Evolutionary conservation across 2,113 vertebrate species (phyloP).

Genomic region (Phasianus colchicus): DNA sequence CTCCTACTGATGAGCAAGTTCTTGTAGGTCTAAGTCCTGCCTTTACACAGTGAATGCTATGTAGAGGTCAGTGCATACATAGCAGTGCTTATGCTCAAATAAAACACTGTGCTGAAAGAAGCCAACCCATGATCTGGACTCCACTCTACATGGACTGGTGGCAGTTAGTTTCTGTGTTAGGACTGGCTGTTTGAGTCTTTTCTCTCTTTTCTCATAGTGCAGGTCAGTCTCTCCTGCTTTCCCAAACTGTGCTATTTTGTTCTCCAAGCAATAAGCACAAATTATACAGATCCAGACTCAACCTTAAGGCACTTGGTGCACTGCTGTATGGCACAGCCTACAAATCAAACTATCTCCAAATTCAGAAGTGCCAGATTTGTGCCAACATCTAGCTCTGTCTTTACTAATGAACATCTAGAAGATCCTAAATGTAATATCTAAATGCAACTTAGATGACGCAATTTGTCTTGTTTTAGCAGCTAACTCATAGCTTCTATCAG

Average conservation of each 20-base stretch:
- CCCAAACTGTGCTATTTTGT: rapidly evolving
- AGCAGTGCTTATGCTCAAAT: not conserved
- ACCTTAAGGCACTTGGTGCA: not conserved
- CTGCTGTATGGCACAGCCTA: not conserved
- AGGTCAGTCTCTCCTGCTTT: not conserved
- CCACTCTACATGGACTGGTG: too few species aligned
- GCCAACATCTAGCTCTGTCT: not conserved
- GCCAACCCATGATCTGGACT: not conserved
- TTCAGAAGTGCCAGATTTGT: not conserved
- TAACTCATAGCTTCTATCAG: not conserved
- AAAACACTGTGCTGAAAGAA: not conserved
- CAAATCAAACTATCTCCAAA: not conserved
- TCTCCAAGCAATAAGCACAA: not conserved
- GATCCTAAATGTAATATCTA: not conserved
- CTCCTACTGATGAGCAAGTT: not conserved
- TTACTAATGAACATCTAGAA: not conserved
- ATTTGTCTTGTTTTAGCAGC: not conserved
- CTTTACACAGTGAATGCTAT: not conserved
- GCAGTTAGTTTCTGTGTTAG: rapidly evolving
- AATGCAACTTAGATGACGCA: not conserved
- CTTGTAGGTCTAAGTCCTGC: not conserved
- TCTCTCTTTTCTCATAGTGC: not conserved
- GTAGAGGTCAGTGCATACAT: not conserved
- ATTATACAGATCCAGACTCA: not conserved
- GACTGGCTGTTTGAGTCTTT: not conserved